Conservation (phyloP, 2,113 vertebrate species). For the Nannobrachium achirus region DNA sequence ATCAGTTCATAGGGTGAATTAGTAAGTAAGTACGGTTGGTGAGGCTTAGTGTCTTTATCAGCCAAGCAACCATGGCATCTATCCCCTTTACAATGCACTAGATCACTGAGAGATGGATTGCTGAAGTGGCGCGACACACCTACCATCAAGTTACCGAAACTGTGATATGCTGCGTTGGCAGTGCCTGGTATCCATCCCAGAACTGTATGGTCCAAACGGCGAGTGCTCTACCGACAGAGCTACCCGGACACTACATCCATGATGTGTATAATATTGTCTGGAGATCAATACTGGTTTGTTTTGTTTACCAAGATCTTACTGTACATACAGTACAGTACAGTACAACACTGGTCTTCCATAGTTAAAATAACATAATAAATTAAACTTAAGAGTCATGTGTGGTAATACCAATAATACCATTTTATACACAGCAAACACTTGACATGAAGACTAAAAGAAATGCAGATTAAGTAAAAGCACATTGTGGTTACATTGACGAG, state of each 20-base stretch:
- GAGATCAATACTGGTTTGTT: neutral
- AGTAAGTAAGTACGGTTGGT: conserved; percentile 2
- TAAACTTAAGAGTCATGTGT: neutral
- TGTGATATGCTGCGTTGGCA: no score
- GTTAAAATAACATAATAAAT: conserved; percentile 12
- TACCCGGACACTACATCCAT: no score
- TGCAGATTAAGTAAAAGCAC: neutral
- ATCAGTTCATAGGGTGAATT: conserved; percentile 15
- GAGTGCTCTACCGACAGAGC: no score
- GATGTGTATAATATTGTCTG: neutral
- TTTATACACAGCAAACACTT: neutral
- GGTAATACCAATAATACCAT: neutral
- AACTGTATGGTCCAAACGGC: no score
- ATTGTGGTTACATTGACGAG: neutral
- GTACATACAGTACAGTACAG: neutral
- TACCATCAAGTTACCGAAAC: no score
- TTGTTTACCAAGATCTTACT: conserved; percentile 1
- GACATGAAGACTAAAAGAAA: neutral
- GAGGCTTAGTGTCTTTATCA: no score
- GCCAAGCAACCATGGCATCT: no score
- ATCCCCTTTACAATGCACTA: no score
- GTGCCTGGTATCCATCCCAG: no score
- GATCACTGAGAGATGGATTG: no score
- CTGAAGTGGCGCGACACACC: no score
- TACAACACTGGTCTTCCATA: conserved; percentile 44